phyloP scores from a whole-genome alignment of 2,888 invertebrate genomes.

The Acanthopleura granulata region DNA sequence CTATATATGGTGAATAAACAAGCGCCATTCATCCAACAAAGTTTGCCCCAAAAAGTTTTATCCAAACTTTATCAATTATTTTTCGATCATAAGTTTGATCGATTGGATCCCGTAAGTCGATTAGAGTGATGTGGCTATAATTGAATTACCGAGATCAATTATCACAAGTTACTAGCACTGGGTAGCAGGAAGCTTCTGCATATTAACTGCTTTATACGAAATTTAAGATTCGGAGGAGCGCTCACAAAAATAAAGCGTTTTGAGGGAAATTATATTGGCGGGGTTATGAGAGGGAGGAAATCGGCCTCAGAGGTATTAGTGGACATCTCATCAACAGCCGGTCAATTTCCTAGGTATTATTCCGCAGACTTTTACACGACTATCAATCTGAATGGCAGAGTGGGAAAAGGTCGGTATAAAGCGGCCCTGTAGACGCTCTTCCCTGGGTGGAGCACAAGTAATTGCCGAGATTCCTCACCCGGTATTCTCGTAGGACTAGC shows the following conservation, averaged over 20 bases:
- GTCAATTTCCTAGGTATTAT: background rate
- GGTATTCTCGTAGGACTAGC: slow-evolving; percentile 8
- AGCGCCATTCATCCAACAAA: too few species aligned
- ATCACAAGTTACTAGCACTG: too few species aligned
- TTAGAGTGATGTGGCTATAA: too few species aligned
- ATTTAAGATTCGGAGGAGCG: background rate
- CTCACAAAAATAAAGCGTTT: background rate
- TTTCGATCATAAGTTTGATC: too few species aligned
- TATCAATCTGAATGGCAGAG: background rate
- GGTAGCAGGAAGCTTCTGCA: background rate
- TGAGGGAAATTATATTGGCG: background rate
- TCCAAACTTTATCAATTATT: too few species aligned
- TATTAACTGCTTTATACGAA: background rate
- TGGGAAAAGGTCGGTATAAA: background rate
- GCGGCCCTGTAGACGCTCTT: too few species aligned
- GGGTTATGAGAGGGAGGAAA: background rate
- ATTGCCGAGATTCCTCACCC: background rate
- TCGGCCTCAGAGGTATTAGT: background rate
- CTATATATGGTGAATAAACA: too few species aligned
- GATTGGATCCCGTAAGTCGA: too few species aligned
- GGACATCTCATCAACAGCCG: background rate
- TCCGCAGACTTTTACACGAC: background rate
- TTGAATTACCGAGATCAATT: too few species aligned
- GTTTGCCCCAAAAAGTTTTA: too few species aligned
- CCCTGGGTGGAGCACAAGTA: background rate